Conservation (phyloP, 2,797 vertebrate species). For the Sus cebifrons region DNA sequence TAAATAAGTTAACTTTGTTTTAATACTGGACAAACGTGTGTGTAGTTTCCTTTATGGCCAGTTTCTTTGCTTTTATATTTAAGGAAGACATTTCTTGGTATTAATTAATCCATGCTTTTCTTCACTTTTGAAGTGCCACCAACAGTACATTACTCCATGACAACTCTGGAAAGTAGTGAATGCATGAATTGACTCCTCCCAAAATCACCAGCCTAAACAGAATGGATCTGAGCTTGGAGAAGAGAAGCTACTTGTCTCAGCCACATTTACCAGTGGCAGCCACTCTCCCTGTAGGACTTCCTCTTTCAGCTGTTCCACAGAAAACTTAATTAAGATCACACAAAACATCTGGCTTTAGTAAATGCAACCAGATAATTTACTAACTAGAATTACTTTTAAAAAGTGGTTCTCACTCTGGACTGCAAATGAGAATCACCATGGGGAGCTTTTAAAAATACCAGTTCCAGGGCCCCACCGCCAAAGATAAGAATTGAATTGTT, state of each 20-base stretch:
- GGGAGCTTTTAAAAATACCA: not conserved
- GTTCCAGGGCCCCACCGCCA: rapidly evolving
- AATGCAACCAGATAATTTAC: not conserved
- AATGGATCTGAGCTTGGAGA: not conserved
- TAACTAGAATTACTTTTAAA: not conserved
- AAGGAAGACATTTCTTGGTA: not conserved
- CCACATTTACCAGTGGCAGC: not conserved
- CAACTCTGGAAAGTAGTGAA: not conserved
- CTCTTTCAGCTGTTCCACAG: not conserved
- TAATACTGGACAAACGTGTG: not conserved
- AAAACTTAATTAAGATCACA: slow-evolving; percentile 4
- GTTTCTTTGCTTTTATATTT: not conserved
- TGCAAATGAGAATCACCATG: not conserved
- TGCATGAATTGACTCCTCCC: not conserved
- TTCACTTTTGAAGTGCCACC: not conserved
- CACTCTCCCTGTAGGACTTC: not conserved
- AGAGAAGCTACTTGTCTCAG: not conserved
- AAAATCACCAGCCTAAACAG: not conserved
- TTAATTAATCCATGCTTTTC: not conserved
- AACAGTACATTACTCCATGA: not conserved
- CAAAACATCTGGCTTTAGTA: not conserved
- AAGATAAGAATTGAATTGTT: not conserved
- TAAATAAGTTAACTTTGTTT: not conserved
- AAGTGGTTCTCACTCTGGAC: not conserved
- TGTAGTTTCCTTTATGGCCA: not conserved